Evolutionary conservation across 2,888 invertebrate species (phyloP), one percentile per base, ranked within the genome.

Genomic region (Conus canariensis): DNA sequence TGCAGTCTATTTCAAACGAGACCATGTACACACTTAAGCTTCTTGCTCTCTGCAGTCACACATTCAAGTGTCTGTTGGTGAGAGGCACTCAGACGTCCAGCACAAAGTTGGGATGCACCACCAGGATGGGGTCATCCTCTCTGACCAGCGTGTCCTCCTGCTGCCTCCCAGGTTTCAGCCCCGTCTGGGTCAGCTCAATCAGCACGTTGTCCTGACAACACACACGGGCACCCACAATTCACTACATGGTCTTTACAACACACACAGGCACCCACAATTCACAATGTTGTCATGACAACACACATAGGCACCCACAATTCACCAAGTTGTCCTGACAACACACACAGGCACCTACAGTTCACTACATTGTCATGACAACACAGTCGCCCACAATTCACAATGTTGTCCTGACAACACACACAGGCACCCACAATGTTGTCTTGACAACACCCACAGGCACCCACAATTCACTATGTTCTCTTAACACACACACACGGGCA

Each of bases 81-180:
- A 14, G 6, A 64, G 64, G 64, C 30, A 6, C 56, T 85, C 74
- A 87, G 22, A 67, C 87, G 93, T 98, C 98, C 85, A 98, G 97
- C 86, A 98, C 97, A 96, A 99, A 99, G 97, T 99, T 99, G 0
- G 99, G 99, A 97, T 99, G 99, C 0, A 99, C 99, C 25, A 99
- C 98, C 9, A 99, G 96, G 82, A 98, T 96, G 0, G 99, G 98
- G 96, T 99, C 98, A 67, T 98, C 97, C 90, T 96, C 96, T 74
- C 93, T 92, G 16, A 93, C 92, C 16, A 95, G 90, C 91, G 97
- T 97, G 0, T 97, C 97, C 25, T 94, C 94, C 0, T 97, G 96
- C n/a, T 97, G 96, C 19, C 97, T 96, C 97, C 12, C 97, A 96
- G 90, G 97, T 96, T 94, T 97, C 96, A 89, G 97, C 96, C 91